Base-by-base conservation (phyloP, 1,140 invertebrate genomes). In the Camponotus vicinus region DNA sequence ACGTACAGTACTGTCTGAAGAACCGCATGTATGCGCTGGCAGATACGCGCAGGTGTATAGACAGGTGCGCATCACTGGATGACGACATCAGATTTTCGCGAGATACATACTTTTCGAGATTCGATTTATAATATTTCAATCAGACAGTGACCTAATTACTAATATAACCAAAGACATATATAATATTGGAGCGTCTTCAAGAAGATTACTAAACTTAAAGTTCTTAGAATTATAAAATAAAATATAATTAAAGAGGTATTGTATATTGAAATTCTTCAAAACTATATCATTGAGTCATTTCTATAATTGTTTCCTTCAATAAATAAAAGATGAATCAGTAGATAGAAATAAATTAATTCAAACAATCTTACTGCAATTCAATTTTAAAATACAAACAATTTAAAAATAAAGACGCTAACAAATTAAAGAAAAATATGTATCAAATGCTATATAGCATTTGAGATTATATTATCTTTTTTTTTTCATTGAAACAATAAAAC, bases 1-100 rank as follows among this genome's bases (percentile, higher is more conserved):
- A 93, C 87, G 92, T 92, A 86, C 86, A 86, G 90, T 88, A 86
- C 91, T 89, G 91, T 93, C 92, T 92, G 80, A 84, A 87, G 90
- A 91, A 87, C 76, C 89, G 76, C 83, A 69, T 82, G 84, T 88
- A 61, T 87, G 69, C 77, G 66, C 49, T 86, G 69, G 75, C 59
- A 78, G 84, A 76, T 89, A 86, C 66, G 82, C 79, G 73, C 71
- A 83, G 71, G 83, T 55, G 73, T 64, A 40, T n/a, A 86, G 85
- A 90, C 86, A 90, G 87, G 86, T 87, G 84, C 75, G 63, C 86
- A 45, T 86, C 82, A 27, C 27, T 27, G 27, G 61, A 73, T 63
- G 85, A 21, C 64, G 55, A 82, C 15, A 73, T 57, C 52, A 75
- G 59, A 57, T 9, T 82, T 80, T 70, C 15, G 37, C 15, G 3